Evolutionary conservation across 2,888 invertebrate species (phyloP), one percentile per base, ranked within the genome.

Genomic region (Agrochola macilenta): DNA sequence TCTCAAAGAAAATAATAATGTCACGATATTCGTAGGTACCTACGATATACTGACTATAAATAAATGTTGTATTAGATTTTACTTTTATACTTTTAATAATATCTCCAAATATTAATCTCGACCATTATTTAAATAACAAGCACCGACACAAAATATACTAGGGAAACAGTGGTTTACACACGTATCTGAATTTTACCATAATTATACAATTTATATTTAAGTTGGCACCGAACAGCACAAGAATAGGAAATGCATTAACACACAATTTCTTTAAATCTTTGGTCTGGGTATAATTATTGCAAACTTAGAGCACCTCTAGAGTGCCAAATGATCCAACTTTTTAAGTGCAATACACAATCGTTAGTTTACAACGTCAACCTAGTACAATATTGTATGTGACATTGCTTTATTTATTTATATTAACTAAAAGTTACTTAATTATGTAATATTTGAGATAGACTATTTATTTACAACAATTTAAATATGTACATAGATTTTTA

Each of bases 401-500:
- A 88, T 86, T 85, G 83, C 78, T 81, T 81, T 76, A 78, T 77
- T 81, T 76, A 78, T 77, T 80, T 69, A 79, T 77, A 80, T 79
- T 85, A 88, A 86, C 86, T 84, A 88, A 86, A 87, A 76, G 70
- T 84, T 86, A 85, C 88, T 85, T 89, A 88, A 79, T 87, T 91
- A 91, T 90, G 89, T 92, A 91, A 93, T 92, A 91, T 91, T 93
- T 92, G 91, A 93, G 90, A 95, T 96, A 95, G 91, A 95, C 95
- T 95, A 95, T 96, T 92, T 95, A 96, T 95, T 95, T 96, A 96
- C 96, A 96, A 95, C 94, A 95, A 95, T 94, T 94, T 93, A 93
- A 93, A 92, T 95, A 95, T 93, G 92, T 96, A 95, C 95, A 94
- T 93, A 95, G 91, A 94, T 93, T 93, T 93, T 93, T 91, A 92